Conservation (phyloP, 2,888 invertebrate species). For the Drosophila leonis region DNA sequence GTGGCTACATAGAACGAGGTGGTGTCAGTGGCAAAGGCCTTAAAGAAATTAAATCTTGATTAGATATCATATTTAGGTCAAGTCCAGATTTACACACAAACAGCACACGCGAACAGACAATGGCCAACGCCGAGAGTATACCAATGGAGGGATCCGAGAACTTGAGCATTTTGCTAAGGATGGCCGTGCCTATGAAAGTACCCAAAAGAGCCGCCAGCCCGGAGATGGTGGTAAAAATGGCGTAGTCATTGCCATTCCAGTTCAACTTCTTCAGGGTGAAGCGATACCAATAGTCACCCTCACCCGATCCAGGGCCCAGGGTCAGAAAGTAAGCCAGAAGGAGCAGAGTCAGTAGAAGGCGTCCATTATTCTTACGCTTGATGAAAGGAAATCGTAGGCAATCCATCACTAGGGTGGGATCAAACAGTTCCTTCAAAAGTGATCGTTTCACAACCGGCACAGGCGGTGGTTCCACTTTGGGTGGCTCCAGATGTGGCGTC, state of each 20-base stretch:
- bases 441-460: slow-evolving; percentile 55
- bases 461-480: slow-evolving; percentile 54
- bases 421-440: slow-evolving; percentile 82
- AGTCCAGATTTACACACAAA: slow-evolving; percentile 75
- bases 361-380: slow-evolving; percentile 81
- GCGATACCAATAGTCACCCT: slow-evolving; percentile 84
- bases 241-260: slow-evolving; percentile 84
- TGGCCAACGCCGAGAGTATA: slow-evolving; percentile 80
- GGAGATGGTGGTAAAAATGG: slow-evolving; percentile 82
- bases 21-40: slow-evolving; percentile 82
- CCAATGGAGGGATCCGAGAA: slow-evolving; percentile 84
- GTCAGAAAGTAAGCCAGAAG: slow-evolving; percentile 82
- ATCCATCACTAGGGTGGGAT: slow-evolving; percentile 83
- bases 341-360: slow-evolving; percentile 77
- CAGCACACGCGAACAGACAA: slow-evolving; percentile 81
- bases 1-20: slow-evolving; percentile 82
- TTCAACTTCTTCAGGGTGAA: slow-evolving; percentile 82
- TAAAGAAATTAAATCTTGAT: not conserved
- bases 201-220: slow-evolving; percentile 82
- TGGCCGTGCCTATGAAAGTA: slow-evolving; percentile 84
- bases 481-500: slow-evolving; percentile 56
- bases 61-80: not conserved
- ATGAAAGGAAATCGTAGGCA: slow-evolving; percentile 82
- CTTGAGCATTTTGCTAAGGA: slow-evolving; percentile 83
- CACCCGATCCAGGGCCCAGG: slow-evolving; percentile 82